A percentile compares a stretch with the other conserved stretches of the same genome.
Evolutionary conservation across 2,113 vertebrate species (phyloP).

Genomic region (Ploceus nigricollis): DNA sequence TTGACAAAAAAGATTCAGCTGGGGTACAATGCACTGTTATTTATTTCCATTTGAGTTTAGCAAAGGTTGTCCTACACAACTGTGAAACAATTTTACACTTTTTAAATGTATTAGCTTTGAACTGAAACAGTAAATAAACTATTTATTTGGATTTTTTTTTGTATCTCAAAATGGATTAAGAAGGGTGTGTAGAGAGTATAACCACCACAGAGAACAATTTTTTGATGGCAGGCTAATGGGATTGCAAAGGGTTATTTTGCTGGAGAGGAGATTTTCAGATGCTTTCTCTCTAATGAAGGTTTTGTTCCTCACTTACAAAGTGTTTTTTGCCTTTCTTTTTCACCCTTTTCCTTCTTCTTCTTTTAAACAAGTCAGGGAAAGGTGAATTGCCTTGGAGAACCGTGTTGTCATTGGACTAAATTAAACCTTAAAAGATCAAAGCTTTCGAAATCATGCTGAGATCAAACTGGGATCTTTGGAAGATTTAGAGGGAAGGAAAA

Average conservation of each 20-base stretch:
- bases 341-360: not conserved
- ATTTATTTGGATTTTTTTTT: slow-evolving; percentile 27
- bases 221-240: slow-evolving; percentile 56
- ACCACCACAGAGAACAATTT: not conserved
- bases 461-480: slow-evolving; percentile 47
- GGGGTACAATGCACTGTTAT: slow-evolving; percentile 32
- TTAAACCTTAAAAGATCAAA: slow-evolving; percentile 61
- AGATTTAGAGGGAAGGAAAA: slow-evolving; percentile 13
- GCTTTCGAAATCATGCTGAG: slow-evolving; percentile 58
- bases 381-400: slow-evolving; percentile 50
- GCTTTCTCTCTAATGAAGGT: slow-evolving; percentile 51
- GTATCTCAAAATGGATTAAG: slow-evolving; percentile 40
- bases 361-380: slow-evolving; percentile 46
- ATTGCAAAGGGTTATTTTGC: slow-evolving; percentile 60
- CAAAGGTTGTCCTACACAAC: slow-evolving; percentile 60
- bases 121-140: slow-evolving; percentile 57
- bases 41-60: slow-evolving; percentile 57
- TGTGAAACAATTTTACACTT: slow-evolving; percentile 65
- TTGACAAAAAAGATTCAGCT: slow-evolving; percentile 7
- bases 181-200: not conserved
- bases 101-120: slow-evolving; percentile 60
- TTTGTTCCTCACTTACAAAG: slow-evolving; percentile 31
- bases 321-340: not conserved
- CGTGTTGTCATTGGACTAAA: slow-evolving; percentile 38
- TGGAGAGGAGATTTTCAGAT: slow-evolving; percentile 37